A percentile compares a stretch with the other conserved stretches of the same genome.
Evolutionary conservation across 1,140 invertebrate genomes (phyloP).

Genomic region (Armadillidium nasatum): DNA sequence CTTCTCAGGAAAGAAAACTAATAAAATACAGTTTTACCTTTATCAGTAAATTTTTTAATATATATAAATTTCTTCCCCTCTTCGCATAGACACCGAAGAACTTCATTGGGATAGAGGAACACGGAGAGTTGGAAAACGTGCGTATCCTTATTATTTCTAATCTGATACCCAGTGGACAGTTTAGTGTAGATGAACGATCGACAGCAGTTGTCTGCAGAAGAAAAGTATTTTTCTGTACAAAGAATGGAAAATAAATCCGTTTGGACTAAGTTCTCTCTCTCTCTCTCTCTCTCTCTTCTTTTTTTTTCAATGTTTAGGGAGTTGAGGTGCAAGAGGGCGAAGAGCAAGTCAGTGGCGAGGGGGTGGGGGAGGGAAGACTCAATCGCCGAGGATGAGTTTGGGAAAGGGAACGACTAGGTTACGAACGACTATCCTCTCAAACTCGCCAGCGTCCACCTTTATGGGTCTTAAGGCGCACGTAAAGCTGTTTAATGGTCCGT

Average conservation of each 20-base stretch:
- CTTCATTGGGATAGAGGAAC: no score
- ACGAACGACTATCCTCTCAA: not conserved
- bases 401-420: not conserved
- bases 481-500: constrained; percentile 3
- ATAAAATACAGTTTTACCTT: no score
- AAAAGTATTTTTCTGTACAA: not conserved
- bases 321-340: no score
- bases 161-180: not conserved
- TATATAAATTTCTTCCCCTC: no score
- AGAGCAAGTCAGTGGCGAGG: no score
- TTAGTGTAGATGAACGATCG: not conserved
- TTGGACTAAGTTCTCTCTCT: not conserved
- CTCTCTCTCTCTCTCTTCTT: not conserved
- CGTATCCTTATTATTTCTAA: not conserved
- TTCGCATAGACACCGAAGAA: no score
- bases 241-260: not conserved
- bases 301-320: no score
- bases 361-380: not conserved
- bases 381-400: not conserved
- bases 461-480: not conserved
- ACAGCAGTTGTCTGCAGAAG: not conserved
- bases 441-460: not conserved
- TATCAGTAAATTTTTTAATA: no score
- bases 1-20: no score
- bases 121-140: no score